Evolutionary conservation across 2,888 invertebrate genomes (phyloP).

Genomic region (Amiota communis): DNA sequence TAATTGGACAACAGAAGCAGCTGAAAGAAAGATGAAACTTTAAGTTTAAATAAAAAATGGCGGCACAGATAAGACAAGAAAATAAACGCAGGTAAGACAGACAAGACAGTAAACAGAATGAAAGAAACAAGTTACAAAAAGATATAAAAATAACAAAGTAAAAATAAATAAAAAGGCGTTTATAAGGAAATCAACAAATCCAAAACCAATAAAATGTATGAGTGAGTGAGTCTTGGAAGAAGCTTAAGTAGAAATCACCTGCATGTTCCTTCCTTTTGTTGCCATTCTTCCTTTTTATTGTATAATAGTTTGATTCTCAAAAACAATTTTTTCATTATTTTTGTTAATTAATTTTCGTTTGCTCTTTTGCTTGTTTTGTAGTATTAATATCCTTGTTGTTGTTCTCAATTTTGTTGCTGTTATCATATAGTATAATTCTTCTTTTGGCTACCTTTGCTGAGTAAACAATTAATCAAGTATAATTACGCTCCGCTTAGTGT

Average conservation of each 20-base stretch:
- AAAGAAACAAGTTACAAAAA: neutral
- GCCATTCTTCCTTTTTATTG: slow-evolving; percentile 6
- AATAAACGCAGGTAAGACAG: neutral
- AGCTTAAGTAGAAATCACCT: neutral
- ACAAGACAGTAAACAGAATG: neutral
- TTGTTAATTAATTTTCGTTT: slow-evolving; percentile 62
- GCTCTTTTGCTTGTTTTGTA: slow-evolving; percentile 36
- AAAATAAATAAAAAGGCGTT: slow-evolving; percentile 21
- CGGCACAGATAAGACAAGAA: slow-evolving; percentile 1
- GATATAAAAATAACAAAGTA: neutral
- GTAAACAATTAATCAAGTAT: slow-evolving; percentile 69
- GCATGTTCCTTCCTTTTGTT: neutral
- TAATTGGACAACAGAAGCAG: slow-evolving; percentile 52
- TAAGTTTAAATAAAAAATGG: neutral
- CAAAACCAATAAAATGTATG: neutral
- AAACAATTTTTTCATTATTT: slow-evolving; percentile 41
- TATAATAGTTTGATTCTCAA: neutral
- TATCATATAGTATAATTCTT: slow-evolving; percentile 49
- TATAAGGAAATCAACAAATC: no score
- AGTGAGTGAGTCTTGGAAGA: neutral
- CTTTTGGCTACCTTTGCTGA: slow-evolving; percentile 58
- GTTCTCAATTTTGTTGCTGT: slow-evolving; percentile 45
- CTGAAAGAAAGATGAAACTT: slow-evolving; percentile 6
- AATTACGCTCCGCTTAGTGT: slow-evolving; percentile 53
- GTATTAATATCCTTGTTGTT: slow-evolving; percentile 28